These are phyloP conservation scores for Ylistrum balloti DNA, from an alignment of 1,140 invertebrate species.

Conservation along the genomic window DNA sequence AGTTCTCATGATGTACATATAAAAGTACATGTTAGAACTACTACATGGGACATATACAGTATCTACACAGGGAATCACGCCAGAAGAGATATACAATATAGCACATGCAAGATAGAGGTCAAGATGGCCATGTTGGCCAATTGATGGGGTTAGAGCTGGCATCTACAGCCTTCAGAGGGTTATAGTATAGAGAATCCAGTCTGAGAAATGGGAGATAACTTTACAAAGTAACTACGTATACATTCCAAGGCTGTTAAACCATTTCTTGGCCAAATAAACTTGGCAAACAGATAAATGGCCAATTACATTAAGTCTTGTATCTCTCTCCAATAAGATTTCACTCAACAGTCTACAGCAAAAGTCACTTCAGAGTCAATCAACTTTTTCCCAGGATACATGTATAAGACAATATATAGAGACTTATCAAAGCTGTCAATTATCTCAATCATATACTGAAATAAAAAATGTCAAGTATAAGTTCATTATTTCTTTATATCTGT, in stretches of 20 bases:
- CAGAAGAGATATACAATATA: no score
- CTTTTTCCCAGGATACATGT: neutral
- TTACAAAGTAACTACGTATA: neutral
- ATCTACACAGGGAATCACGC: no score
- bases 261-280: conserved; percentile 7
- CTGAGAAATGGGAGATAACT: neutral
- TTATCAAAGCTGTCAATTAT: neutral
- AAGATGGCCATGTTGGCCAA: no score
- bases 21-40: no score
- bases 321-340: neutral
- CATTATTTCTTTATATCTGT: no score
- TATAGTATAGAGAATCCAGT: neutral
- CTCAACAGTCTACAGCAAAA: neutral
- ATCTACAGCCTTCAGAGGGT: no score
- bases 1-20: no score
- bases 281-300: conserved; percentile 37
- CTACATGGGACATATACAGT: no score
- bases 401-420: neutral
- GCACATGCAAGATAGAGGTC: no score
- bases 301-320: neutral
- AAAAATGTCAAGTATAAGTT: no score
- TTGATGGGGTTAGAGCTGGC: no score
- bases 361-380: conserved; percentile 5
- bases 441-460: neutral
- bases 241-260: conserved; percentile 20